Percentiles rank a stretch among this genome's conserved stretches.
phyloP scores from a whole-genome alignment of 2,797 vertebrate genomes.

The Sitta carolinensis region DNA sequence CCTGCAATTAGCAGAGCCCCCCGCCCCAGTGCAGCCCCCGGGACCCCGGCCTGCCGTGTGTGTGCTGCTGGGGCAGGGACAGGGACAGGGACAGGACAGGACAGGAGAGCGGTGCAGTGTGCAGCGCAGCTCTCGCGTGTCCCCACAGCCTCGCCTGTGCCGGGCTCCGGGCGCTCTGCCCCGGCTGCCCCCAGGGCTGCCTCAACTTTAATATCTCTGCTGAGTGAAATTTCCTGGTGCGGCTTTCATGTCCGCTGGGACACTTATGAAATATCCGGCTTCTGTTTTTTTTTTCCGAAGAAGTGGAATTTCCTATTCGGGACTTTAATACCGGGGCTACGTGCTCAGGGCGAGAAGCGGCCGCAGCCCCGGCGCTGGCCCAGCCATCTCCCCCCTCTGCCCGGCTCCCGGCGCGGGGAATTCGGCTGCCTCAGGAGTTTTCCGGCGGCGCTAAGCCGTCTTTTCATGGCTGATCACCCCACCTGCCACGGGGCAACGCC shows the following conservation, averaged over 20 bases:
- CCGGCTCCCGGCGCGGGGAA: neutral
- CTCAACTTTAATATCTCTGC: constrained; percentile 6
- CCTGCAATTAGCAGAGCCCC: constrained; percentile 7
- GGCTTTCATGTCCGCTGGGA: constrained; percentile 58
- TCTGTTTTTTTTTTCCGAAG: constrained; percentile 43
- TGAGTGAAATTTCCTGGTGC: constrained; percentile 66
- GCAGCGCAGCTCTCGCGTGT: accelerated
- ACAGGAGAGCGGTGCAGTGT: accelerated
- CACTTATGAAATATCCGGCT: constrained; percentile 55
- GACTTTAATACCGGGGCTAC: constrained; percentile 41
- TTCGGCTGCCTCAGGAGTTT: constrained; percentile 71
- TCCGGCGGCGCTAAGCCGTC: constrained; percentile 58
- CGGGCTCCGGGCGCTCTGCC: neutral
- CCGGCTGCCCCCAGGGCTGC: neutral
- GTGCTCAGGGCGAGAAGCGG: constrained; percentile 21
- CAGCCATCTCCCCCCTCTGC: neutral
- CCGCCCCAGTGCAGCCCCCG: too few species aligned
- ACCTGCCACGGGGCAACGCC: neutral
- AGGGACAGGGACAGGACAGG: neutral
- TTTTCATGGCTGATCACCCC: constrained; percentile 66
- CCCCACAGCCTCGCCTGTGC: neutral
- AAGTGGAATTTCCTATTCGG: constrained; percentile 70
- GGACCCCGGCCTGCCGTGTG: neutral
- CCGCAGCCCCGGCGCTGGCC: neutral
- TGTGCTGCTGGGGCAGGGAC: neutral